Evolutionary conservation across 2,888 invertebrate species (phyloP).

Genomic region (Bhutanitis thaidina): DNA sequence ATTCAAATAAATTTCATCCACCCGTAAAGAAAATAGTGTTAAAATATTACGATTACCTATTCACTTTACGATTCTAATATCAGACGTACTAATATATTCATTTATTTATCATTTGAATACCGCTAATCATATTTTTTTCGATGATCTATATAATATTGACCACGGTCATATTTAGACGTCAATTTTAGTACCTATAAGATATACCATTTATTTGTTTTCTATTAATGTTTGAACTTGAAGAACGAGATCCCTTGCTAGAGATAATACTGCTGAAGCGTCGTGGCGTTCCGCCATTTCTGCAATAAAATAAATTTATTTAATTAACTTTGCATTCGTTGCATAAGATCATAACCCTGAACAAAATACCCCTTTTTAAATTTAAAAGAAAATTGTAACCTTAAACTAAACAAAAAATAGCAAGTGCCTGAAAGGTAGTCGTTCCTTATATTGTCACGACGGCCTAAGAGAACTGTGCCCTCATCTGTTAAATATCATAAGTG

Average conservation of each 20-base stretch:
- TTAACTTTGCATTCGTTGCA: too few relatives aligned
- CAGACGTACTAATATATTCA: not conserved
- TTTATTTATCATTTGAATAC: not conserved
- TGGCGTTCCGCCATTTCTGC: conserved; percentile 98
- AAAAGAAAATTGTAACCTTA: too few relatives aligned
- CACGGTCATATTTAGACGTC: not conserved
- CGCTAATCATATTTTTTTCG: not conserved
- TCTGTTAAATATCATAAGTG: too few relatives aligned
- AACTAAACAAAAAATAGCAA: too few relatives aligned
- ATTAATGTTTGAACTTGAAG: conserved; percentile 94
- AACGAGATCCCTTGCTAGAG: conserved; percentile 91
- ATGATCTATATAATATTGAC: not conserved
- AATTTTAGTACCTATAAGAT: not conserved
- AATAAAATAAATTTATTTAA: conserved; percentile 34
- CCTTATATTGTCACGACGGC: too few relatives aligned
- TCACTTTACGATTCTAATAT: conserved; percentile 5
- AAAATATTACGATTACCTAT: not conserved
- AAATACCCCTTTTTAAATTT: too few relatives aligned
- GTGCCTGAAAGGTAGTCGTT: too few relatives aligned
- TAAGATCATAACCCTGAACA: too few relatives aligned
- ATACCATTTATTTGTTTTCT: conserved; percentile 88
- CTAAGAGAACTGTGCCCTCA: too few relatives aligned
- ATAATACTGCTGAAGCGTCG: conserved; percentile 89
- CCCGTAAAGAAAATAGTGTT: not conserved
- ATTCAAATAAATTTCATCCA: not conserved